phyloP scores from a whole-genome alignment of 2,113 vertebrate genomes.

The Oryzias woworae region DNA sequence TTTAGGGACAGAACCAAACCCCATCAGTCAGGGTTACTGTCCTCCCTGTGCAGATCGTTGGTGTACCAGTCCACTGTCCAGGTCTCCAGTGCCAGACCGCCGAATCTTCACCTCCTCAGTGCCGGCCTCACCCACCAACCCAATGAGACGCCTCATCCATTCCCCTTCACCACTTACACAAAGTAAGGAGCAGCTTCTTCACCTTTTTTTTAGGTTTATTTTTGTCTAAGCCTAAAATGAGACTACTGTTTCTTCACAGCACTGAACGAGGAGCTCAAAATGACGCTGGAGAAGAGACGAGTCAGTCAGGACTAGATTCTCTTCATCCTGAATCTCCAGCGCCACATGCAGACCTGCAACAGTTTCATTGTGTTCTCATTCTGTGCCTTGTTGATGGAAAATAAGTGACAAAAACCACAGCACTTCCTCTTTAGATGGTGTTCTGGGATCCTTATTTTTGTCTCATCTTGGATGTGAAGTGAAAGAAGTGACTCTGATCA shows the following conservation, averaged over 20 bases:
- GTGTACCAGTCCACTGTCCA: slow-evolving; percentile 62
- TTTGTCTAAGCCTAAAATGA: background rate
- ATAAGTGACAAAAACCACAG: slow-evolving; percentile 29
- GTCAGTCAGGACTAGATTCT: slow-evolving; percentile 73
- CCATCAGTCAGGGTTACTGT: background rate
- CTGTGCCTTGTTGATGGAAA: slow-evolving; percentile 73
- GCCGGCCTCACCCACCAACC: slow-evolving; percentile 78
- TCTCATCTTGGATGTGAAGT: slow-evolving; percentile 17
- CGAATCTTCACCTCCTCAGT: slow-evolving; percentile 71
- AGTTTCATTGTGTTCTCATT: slow-evolving; percentile 53
- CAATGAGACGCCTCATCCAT: slow-evolving; percentile 77
- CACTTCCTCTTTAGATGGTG: slow-evolving; percentile 12
- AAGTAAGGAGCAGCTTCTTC: slow-evolving; percentile 53
- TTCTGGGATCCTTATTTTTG: slow-evolving; percentile 3
- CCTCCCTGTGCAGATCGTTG: slow-evolving; percentile 58
- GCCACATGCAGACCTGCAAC: slow-evolving; percentile 41
- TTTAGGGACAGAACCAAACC: background rate
- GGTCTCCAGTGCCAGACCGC: slow-evolving; percentile 68
- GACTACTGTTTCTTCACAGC: slow-evolving; percentile 42
- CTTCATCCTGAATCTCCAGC: slow-evolving; percentile 31
- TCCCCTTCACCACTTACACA: slow-evolving; percentile 78
- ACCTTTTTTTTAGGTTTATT: background rate
- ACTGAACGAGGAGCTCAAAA: slow-evolving; percentile 78
- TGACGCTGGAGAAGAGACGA: slow-evolving; percentile 78
- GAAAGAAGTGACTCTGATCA: slow-evolving; percentile 8